Base-by-base conservation (phyloP, 37 sponge, comb jelly and placozoan species). In the Corticium candelabrum region DNA sequence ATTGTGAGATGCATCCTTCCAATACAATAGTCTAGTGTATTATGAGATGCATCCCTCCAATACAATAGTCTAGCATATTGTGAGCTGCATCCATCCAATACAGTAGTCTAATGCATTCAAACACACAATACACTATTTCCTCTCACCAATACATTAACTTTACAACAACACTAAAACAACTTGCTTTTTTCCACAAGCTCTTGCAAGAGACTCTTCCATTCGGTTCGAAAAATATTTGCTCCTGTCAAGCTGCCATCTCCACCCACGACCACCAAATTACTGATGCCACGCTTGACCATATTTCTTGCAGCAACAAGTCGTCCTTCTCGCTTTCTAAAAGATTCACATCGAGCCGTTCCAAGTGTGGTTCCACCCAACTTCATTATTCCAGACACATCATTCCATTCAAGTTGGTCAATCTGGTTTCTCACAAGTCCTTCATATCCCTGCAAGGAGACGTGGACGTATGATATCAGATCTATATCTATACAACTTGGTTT, bases 221-320 rank as follows among this genome's bases (percentile, higher is more conserved):
- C 92, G 34, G 75, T 70, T 69, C 86, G 87, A 84, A 97, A 93
- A 57, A 97, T 41, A 36, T 85, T 93, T 39, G 99, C 99, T 40
- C 99, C 99, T 68, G 99, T 93, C 33, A 97, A 81, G 76, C 99
- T 97, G 36, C 99, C 99, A 78, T 97, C 99, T 1, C 99, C 99
- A 36, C 99, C 99, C 74, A 97, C 93, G n/a, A 4, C 31, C 34
- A 83, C 88, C 40, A 97, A 76, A 68, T 87, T 90, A 71, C 85
- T 89, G 79, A 97, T 97, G 37, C 91, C 88, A 3, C 75, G 73
- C 72, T 84, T 83, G 35, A 97, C 74, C 1, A 97, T 84, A 43
- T 97, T 97, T 67, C 75, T 71, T 7, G 92, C 92, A 27, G 94
- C 99, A 38, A 29, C 62, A 35, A 88, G 80, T 39, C 92, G 78